Base-by-base conservation (phyloP, 2,113 vertebrate species). In the Irena cyanogastra region DNA sequence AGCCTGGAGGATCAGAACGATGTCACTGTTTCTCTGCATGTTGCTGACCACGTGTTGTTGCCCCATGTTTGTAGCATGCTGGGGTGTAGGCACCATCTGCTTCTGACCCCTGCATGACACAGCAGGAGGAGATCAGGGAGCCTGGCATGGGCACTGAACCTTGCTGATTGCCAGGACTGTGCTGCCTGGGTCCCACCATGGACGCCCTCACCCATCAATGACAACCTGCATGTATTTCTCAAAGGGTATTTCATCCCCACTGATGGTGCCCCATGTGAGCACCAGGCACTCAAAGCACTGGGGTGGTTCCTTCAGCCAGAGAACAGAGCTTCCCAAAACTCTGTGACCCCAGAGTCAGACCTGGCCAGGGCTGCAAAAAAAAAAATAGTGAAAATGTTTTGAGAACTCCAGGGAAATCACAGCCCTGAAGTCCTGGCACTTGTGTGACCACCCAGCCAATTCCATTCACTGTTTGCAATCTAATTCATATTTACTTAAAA, bases 51-150 rank as follows among this genome's bases (percentile, higher is more conserved):
- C n/a, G n/a, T n/a, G n/a, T n/a, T n/a, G n/a, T n/a, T n/a, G n/a
- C n/a, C n/a, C n/a, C n/a, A n/a, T 0, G 1, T 16, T 61, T n/a
- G 17, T 3, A 41, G 50, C 24, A 20, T 2, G 26, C 22, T 66
- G 31, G 33, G 13, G 6, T 65, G 45, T 13, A 80, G 33, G 44
- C 23, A 81, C 13, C 19, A 13, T 16, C 35, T 84, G 50, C 27
- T 69, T 27, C 41, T 80, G 66, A 79, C 2, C 11, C 24, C 47
- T 33, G 24, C 5, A 3, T 12, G 49, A 45, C 3, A 18, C 24
- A 71, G 39, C 16, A 52, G 68, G 41, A 84, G 23, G 44, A 74
- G 49, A 52, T 18, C 26, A 21, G 52, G 33, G 15, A 75, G 35
- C 30, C 33, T 42, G 41, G 28, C 8, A 5, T 0, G 14, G 45